Base-by-base conservation (phyloP, 1,140 invertebrate species). In the Ceratosolen fusciceps region DNA sequence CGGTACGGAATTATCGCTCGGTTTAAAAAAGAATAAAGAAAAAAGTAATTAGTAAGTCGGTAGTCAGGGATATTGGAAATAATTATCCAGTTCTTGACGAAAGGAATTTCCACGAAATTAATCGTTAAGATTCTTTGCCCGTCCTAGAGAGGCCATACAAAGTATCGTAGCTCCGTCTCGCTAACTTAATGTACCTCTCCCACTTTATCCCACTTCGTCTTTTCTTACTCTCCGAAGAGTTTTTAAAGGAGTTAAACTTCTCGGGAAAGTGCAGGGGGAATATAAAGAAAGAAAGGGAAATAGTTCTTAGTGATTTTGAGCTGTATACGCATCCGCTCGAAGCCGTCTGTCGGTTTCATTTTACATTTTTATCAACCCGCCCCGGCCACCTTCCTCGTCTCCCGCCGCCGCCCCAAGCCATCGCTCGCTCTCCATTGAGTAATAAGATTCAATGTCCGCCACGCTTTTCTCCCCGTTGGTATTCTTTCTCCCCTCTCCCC, bases 201-300 rank as follows among this genome's bases (percentile, higher is more conserved):
- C 39, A 60, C 37, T 77, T 43, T n/a, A 56, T 77, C 43, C 37
- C 26, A 14, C n/a, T n/a, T n/a, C 2, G 26, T 24, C 49, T 56
- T 47, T 73, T 70, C 60, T 76, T 68, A 19, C 4, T n/a, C 24
- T 8, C 31, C 31, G 9, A 24, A 29, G 47, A 77, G 62, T 54
- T 77, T 77, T 77, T 54, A 77, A 77, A 37, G 67, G 49, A 68
- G 62, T 77, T 75, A 75, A 67, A 29, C 74, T 26, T 19, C 56
- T 29, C 37, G 39, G 0, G 19, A 29, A 65, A 43, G 10, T 9
- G 54, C 31, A 47, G 24, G 24, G 16, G n/a, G 5, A 31, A 74
- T 74, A 74, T 60, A 34, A 26, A 74, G 54, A 74, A 60, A 47
- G 21, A 58, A 62, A 37, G 31, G 0, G 31, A 62, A 74, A 75